Percentiles rank a stretch among this genome's conserved stretches.
Evolutionary conservation across 2,797 vertebrate species (phyloP).

Genomic region (Cuculus canorus): DNA sequence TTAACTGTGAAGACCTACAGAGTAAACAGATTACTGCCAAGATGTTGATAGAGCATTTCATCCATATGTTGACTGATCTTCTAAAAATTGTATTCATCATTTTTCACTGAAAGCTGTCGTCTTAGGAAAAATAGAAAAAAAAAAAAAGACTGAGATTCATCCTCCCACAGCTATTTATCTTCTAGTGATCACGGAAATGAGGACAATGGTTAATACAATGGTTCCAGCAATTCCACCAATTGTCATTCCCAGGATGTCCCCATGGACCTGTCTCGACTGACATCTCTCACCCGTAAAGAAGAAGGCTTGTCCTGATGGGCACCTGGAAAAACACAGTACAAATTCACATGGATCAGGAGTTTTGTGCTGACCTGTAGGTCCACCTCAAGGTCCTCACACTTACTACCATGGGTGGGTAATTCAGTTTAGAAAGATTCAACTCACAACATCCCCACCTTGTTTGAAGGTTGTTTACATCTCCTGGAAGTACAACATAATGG

Average conservation of each 20-base stretch:
- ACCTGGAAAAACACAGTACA: conserved; percentile 74
- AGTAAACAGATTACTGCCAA: neutral
- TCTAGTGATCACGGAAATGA: conserved; percentile 76
- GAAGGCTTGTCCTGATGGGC: conserved; percentile 78
- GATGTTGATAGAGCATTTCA: neutral
- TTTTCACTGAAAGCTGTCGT: neutral
- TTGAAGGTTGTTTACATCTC: neutral
- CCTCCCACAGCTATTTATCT: neutral
- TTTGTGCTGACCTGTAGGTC: neutral
- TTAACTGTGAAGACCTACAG: neutral
- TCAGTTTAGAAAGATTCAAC: neutral
- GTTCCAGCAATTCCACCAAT: conserved; percentile 76
- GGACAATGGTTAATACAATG: conserved; percentile 73
- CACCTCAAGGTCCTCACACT: neutral
- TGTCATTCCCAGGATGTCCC: conserved; percentile 78
- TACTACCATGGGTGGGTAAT: neutral
- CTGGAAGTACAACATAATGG: neutral
- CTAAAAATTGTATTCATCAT: neutral
- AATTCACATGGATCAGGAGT: neutral
- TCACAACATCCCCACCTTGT: neutral
- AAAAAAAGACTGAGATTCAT: neutral
- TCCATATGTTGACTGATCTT: neutral
- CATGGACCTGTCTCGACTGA: conserved; percentile 76
- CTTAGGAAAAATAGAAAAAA: neutral
- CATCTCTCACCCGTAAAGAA: conserved; percentile 83